Conservation (phyloP, 2,113 vertebrate species). For the Caloenas nicobarica region DNA sequence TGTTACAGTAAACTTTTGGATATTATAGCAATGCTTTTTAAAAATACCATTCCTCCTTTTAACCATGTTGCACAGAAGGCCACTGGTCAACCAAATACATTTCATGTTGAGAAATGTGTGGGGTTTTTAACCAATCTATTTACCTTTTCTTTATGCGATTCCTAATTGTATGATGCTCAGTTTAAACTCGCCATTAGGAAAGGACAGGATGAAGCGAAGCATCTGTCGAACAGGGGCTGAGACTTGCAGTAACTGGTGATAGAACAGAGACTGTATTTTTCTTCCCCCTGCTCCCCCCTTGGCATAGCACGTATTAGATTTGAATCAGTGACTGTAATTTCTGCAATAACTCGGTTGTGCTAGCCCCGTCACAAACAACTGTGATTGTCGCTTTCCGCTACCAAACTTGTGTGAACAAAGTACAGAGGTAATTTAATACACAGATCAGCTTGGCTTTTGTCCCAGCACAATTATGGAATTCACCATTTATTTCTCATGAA, state of each 20-base stretch:
- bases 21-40: background rate
- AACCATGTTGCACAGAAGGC: background rate
- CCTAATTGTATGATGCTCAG: background rate
- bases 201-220: background rate
- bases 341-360: background rate
- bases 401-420: background rate
- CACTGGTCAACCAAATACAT: background rate
- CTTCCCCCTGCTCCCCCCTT: background rate
- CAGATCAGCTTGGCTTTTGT: conserved; percentile 23
- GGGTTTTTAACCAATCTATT: background rate
- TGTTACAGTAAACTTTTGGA: background rate
- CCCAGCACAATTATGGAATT: conserved; percentile 29
- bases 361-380: background rate
- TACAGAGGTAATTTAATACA: conserved; percentile 19
- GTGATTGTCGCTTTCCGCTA: background rate
- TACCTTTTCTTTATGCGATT: background rate
- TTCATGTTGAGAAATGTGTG: background rate
- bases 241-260: background rate
- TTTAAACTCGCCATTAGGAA: background rate
- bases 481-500: conserved; percentile 41
- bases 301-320: background rate
- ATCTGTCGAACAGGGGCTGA: background rate
- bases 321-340: background rate
- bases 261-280: background rate
- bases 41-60: background rate